Evolutionary conservation across 2,888 invertebrate species (phyloP), one percentile per base, ranked within the genome.

Genomic region (Galeruca laticollis): DNA sequence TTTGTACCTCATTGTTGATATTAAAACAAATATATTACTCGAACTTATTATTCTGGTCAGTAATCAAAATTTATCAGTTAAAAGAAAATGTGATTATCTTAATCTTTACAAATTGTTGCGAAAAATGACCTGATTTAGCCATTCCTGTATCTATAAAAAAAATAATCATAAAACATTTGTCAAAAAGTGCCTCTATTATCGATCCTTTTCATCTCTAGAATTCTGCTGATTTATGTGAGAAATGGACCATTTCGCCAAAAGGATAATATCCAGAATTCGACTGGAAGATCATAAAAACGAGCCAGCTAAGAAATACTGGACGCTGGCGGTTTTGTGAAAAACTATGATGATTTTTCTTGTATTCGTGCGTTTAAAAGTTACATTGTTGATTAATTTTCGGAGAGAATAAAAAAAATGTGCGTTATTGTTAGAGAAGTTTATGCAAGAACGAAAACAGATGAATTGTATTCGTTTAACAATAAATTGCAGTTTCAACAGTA

Each of bases 171-270:
- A 51, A 51, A 21, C 20, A 51, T 21, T 21, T 51, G 20, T 51
- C 51, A 51, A 51, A 51, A 51, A 51, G 5, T 21, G 51, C 18
- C 51, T 20, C 11, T 15, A 10, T 9, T 20, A 11, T 13, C 51
- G 11, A 18, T 15, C 21, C 11, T 21, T 40, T 40, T 21, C 51
- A 51, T 51, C 51, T 15, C 51, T 20, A 2, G 10, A 51, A 51
- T 51, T 51, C 51, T 51, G 20, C 4, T 21, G 51, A 51, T 51
- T 51, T 51, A 51, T 51, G 51, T 51, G 20, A 6, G 51, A 51
- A 51, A 51, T 51, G 51, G 20, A 51, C 51, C 51, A 20, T 51
- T 51, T 51, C 21, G 20, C 10, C 20, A 21, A 51, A 51, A 51
- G 51, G 51, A 51, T 51, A 51, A 51, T 51, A 51, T 51, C 51